phyloP scores from a whole-genome alignment of 64 coral and sea anemone species.

The Actinia tenebrosa region DNA sequence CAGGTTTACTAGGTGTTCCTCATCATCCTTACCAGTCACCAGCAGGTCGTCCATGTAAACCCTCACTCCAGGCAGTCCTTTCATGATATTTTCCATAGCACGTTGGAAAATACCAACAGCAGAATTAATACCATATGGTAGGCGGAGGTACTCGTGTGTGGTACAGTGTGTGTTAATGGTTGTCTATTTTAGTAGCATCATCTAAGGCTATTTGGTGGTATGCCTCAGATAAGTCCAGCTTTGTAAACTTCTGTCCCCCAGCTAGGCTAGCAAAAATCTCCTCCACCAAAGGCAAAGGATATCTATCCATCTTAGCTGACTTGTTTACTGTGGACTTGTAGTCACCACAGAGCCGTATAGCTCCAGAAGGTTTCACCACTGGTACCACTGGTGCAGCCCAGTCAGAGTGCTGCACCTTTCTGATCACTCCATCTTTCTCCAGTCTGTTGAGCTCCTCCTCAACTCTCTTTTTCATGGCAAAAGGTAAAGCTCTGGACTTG shows the following conservation, averaged over 20 bases:
- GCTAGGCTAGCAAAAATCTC: conserved; percentile 28
- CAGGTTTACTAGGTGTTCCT: too few species aligned
- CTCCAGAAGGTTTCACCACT: conserved; percentile 23
- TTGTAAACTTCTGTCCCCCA: conserved; percentile 36
- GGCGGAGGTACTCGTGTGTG: conserved; percentile 19
- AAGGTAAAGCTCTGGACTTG: conserved; percentile 35
- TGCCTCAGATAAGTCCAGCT: conserved; percentile 36
- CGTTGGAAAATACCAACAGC: conserved; percentile 37
- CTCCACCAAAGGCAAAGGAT: conserved; percentile 30
- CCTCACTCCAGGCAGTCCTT: not conserved
- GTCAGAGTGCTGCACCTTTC: conserved; percentile 25
- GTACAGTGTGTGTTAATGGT: conserved; percentile 55
- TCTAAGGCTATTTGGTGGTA: conserved; percentile 31
- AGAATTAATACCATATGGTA: conserved; percentile 44
- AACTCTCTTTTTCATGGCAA: conserved; percentile 35
- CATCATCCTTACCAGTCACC: too few species aligned
- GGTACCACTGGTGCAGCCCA: too few species aligned
- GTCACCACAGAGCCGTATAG: conserved; percentile 38
- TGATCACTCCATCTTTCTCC: conserved; percentile 30
- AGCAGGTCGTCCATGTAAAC: not conserved
- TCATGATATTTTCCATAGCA: conserved; percentile 28
- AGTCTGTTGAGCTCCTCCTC: conserved; percentile 27
- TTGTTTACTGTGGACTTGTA: conserved; percentile 45
- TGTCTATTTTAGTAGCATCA: conserved; percentile 15
- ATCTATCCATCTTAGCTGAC: conserved; percentile 14